Conservation (phyloP, 2,888 invertebrate species). For the Cryptosula pallasiana region DNA sequence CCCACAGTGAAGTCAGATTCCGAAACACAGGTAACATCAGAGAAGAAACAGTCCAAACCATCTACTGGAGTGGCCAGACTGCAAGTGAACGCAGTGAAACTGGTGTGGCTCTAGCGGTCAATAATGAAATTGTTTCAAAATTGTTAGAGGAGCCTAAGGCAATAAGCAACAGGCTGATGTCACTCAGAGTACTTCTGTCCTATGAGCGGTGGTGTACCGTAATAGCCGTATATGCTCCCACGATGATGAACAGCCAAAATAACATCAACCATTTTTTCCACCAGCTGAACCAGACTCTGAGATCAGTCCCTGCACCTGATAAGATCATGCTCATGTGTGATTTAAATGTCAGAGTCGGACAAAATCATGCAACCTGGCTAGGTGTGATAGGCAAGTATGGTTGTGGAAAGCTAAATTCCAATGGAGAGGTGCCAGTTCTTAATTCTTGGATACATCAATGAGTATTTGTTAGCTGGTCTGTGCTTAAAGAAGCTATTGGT, state of each 20-base stretch:
- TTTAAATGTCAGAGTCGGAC: too few relatives aligned
- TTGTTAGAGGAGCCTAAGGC: conserved; percentile 12
- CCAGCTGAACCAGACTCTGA: not conserved
- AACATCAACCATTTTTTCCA: conserved; percentile 4
- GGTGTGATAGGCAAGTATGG: conserved; percentile 25
- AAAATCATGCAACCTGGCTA: conserved; percentile 23
- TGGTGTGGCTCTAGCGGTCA: conserved; percentile 25
- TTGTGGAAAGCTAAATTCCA: conserved; percentile 24
- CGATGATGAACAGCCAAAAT: not conserved
- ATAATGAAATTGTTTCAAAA: conserved; percentile 8
- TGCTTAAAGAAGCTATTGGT: conserved; percentile 23
- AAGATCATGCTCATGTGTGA: conserved; percentile 27
- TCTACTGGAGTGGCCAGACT: conserved; percentile 25
- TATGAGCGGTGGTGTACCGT: not conserved
- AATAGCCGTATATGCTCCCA: conserved; percentile 6
- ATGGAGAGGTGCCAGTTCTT: conserved; percentile 8
- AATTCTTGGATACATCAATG: not conserved
- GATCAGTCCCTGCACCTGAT: conserved; percentile 20
- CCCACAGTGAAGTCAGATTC: not conserved
- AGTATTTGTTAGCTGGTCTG: not conserved
- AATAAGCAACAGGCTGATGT: conserved; percentile 22
- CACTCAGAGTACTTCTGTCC: conserved; percentile 7
- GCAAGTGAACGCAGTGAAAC: conserved; percentile 19
- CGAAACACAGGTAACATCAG: not conserved
- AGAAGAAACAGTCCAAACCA: conserved; percentile 22